Evolutionary conservation across 2,113 vertebrate species (phyloP), one percentile per base, ranked within the genome.

Genomic region (Cynopterus brachyotis): DNA sequence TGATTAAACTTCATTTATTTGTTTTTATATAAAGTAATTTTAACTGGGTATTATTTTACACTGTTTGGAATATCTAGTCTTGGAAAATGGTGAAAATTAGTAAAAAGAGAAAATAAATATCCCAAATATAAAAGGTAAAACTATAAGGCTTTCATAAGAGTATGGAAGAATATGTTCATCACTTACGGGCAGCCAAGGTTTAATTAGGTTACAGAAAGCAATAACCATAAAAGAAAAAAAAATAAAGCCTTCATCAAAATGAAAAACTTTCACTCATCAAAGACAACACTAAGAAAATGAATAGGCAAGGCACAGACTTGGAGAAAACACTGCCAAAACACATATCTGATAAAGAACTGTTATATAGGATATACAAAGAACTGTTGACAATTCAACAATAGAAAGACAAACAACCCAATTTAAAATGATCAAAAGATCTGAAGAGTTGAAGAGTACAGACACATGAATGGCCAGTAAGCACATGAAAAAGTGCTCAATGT

Each of bases 1-100:
- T 79, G 30, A 95, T 96, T 95, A 93, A 47, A 67, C 24, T 86
- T 89, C 57, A 53, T 62, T 70, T 93, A 93, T 82, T 96, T 89
- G 40, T 72, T 57, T 57, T 64, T 76, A 66, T 47, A 30, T 32
- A 76, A 53, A 91, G 12, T 37, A 91, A 82, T 73, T 57, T 94
- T 90, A 94, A 92, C 24, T 78, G 57, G 4, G 9, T 53, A 47
- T 42, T 91, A 81, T 76, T 92, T 95, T 64, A 78, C 2, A 92
- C 35, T 50, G 62, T 69, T 89, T 81, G 91, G 26, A 64, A 89
- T 16, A n/a, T 47, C 26, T 89, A 66, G 12, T 78, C 47, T 80
- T 82, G 1, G 92, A 73, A 87, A 80, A 60, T 8, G 50, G 6
- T 83, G 35, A 91, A 96, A 93, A 80, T 60, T 50, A 75, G 32